Base-by-base conservation (phyloP, 2,888 invertebrate species). In the Lydus trimaculatus region DNA sequence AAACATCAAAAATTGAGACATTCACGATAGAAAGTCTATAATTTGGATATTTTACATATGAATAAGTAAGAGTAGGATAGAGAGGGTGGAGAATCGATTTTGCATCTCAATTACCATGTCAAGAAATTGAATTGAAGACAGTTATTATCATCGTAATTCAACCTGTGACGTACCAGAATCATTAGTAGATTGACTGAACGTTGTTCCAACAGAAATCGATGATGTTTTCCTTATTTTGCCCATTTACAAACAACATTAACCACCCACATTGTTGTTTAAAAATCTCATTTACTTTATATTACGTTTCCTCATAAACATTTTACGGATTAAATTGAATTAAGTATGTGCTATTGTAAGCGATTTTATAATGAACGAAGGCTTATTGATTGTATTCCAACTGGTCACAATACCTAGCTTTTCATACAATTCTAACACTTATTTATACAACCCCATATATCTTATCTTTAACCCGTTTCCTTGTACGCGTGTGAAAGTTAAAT, bases 301-400 rank as follows among this genome's bases (percentile, higher is more conserved):
- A n/a, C n/a, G n/a, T n/a, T 4, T 48, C 4, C 3, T 25, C 2
- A 3, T 25, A 52, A 23, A 52, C 25, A 25, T 52, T 52, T 52
- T 28, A 33, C 5, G 31, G 60, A 31, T 60, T n/a, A 25, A 33
- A 33, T 36, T 31, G 60, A 60, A 60, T 60, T 36, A 60, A 60
- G 8, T 36, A 25, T 52, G 23, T 17, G 9, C 61, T 36, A n/a
- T 61, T 36, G 36, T 36, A 23, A 11, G 31, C 31, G 61, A 61
- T 61, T 36, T 36, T 61, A 31, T 61, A 61, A 61, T 61, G 61
- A 36, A 61, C 23, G 36, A 2, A 39, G 17, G 61, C 13, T 61
- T 61, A 61, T 61, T 61, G 61, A 61, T 61, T 61, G 36, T 33
- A 13, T 52, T 52, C 23, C 20, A 25, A 23, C 13, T 36, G 61